Conservation (phyloP, 2,888 invertebrate genomes). For the Tenthredo mesomela region DNA sequence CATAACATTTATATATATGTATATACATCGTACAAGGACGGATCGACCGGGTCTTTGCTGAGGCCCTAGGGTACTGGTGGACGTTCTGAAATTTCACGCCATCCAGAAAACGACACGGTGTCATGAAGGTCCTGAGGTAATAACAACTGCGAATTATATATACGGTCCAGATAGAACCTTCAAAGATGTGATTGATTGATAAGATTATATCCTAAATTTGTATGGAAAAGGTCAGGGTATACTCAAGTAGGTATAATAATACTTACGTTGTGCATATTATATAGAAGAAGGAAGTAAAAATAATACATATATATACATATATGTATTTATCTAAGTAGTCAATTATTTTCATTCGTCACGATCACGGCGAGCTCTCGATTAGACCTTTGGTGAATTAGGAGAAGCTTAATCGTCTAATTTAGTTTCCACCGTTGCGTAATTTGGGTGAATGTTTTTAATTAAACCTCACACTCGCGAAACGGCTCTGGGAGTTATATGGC, state of each 20-base stretch:
- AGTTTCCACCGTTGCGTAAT: slow-evolving; percentile 21
- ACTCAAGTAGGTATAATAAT: neutral
- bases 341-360: neutral
- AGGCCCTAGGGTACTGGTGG: slow-evolving; percentile 39
- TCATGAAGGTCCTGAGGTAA: slow-evolving; percentile 8
- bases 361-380: neutral
- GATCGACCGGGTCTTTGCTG: slow-evolving; percentile 16
- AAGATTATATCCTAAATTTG: neutral
- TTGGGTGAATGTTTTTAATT: slow-evolving; percentile 48
- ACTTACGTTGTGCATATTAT: too few relatives aligned
- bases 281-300: neutral
- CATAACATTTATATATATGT: neutral
- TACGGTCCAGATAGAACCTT: neutral
- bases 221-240: neutral
- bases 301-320: too few relatives aligned
- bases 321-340: neutral
- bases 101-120: slow-evolving; percentile 18
- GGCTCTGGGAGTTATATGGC: neutral
- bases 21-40: neutral
- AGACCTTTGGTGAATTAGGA: neutral
- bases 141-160: neutral
- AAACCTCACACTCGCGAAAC: slow-evolving; percentile 9
- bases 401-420: slow-evolving; percentile 42
- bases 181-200: neutral
- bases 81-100: slow-evolving; percentile 41